These are phyloP conservation scores for Mesocricetus auratus DNA, from an alignment of 2,113 vertebrate genomes.

Conservation along the genomic window DNA sequence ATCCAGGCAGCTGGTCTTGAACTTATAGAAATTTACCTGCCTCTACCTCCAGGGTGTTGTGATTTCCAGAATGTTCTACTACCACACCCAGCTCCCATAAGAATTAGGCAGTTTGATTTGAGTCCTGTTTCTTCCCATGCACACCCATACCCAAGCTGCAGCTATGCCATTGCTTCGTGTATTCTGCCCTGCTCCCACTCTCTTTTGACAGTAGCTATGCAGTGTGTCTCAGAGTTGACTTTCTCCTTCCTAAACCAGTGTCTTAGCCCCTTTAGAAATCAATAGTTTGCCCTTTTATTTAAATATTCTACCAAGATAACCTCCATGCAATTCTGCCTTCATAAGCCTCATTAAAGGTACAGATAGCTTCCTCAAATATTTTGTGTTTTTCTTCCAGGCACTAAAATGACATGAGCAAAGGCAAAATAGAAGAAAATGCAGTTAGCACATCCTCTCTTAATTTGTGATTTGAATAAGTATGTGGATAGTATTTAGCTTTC, in stretches of 20 bases:
- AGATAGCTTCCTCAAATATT: not conserved
- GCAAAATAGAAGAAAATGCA: constrained; percentile 16
- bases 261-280: not conserved
- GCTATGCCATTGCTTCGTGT: not conserved
- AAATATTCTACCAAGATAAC: constrained; percentile 31
- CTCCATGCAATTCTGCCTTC: not conserved
- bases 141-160: not conserved
- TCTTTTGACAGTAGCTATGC: not conserved
- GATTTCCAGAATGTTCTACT: not conserved
- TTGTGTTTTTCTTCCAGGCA: constrained; percentile 15
- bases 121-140: not conserved
- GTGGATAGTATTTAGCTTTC: not conserved
- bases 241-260: not conserved
- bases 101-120: not conserved
- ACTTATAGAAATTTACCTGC: not conserved
- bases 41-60: not conserved
- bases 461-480: not conserved
- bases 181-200: fast-evolving
- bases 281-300: not conserved
- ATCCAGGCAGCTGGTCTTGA: not conserved
- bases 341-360: not conserved
- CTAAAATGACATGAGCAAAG: not conserved
- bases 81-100: not conserved
- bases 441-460: constrained; percentile 8
- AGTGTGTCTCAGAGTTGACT: not conserved